These are phyloP conservation scores for Eutrigla gurnardus DNA, from an alignment of 2,797 vertebrate genomes.

Conservation along the genomic window DNA sequence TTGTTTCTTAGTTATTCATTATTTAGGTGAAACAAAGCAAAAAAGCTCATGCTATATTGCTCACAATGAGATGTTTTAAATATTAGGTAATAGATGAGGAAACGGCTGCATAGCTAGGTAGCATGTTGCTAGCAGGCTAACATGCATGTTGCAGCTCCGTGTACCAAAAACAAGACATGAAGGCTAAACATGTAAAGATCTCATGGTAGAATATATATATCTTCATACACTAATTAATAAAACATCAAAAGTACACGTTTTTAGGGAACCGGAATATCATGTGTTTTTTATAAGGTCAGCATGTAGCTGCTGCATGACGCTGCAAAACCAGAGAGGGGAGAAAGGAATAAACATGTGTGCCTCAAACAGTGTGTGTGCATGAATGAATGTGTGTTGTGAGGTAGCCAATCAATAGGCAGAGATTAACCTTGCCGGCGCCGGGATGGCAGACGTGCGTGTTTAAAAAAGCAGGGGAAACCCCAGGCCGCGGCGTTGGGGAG, in stretches of 20 bases:
- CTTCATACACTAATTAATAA: background rate
- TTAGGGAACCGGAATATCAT: background rate
- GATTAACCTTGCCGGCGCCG: slow-evolving; percentile 78
- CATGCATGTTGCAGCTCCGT: slow-evolving; percentile 8
- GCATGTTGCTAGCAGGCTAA: background rate
- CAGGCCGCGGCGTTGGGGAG: slow-evolving; percentile 70
- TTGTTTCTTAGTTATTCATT: background rate
- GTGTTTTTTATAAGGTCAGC: background rate
- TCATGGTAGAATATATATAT: background rate
- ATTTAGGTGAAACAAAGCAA: background rate
- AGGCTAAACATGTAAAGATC: slow-evolving; percentile 15
- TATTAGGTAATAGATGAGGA: background rate
- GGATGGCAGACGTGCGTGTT: slow-evolving; percentile 68
- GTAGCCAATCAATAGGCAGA: slow-evolving; percentile 56
- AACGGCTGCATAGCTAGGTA: background rate
- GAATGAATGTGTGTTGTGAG: slow-evolving; percentile 27
- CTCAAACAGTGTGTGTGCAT: slow-evolving; percentile 36
- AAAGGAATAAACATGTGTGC: slow-evolving; percentile 21
- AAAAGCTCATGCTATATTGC: background rate
- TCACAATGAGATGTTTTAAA: background rate
- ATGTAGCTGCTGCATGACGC: background rate
- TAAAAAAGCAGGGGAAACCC: slow-evolving; percentile 73
- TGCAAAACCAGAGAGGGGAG: background rate
- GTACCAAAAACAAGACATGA: background rate
- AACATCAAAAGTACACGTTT: background rate